phyloP scores from a whole-genome alignment of 2,888 invertebrate genomes.

The Ptilodon capucinus region DNA sequence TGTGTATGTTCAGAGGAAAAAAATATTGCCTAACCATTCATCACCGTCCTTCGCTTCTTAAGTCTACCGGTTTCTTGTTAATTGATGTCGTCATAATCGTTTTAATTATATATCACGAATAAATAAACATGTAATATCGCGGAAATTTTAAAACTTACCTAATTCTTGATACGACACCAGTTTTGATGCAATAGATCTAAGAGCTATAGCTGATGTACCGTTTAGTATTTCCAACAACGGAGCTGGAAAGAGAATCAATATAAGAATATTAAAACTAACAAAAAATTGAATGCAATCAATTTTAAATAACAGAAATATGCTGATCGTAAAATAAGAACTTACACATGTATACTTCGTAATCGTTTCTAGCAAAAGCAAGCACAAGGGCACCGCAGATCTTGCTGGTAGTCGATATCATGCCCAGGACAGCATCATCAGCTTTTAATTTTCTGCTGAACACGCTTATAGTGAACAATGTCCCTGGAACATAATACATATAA shows the following conservation, averaged over 20 bases:
- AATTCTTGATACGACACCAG: slow-evolving; percentile 87
- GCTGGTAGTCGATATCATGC: slow-evolving; percentile 66
- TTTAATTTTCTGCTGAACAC: slow-evolving; percentile 66
- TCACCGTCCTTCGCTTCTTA: too few relatives aligned
- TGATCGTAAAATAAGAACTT: slow-evolving; percentile 19
- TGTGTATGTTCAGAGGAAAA: too few relatives aligned
- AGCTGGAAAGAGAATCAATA: slow-evolving; percentile 82
- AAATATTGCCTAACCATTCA: too few relatives aligned
- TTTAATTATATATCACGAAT: too few relatives aligned
- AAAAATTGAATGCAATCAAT: not conserved
- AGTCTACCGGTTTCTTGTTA: too few relatives aligned
- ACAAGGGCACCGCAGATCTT: slow-evolving; percentile 65
- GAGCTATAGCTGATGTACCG: slow-evolving; percentile 87
- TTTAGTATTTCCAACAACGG: slow-evolving; percentile 87
- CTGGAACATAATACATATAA: too few relatives aligned
- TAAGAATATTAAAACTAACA: not conserved
- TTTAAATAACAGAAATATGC: not conserved
- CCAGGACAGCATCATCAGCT: slow-evolving; percentile 66
- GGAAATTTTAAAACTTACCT: slow-evolving; percentile 70
- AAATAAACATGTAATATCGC: too few relatives aligned
- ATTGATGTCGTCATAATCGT: too few relatives aligned
- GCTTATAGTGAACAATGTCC: slow-evolving; percentile 68
- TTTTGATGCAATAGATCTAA: slow-evolving; percentile 89
- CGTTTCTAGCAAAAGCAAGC: slow-evolving; percentile 65
- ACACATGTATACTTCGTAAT: slow-evolving; percentile 66